Base-by-base conservation (phyloP, 1,140 invertebrate species). In the Euglossa dilemma region DNA sequence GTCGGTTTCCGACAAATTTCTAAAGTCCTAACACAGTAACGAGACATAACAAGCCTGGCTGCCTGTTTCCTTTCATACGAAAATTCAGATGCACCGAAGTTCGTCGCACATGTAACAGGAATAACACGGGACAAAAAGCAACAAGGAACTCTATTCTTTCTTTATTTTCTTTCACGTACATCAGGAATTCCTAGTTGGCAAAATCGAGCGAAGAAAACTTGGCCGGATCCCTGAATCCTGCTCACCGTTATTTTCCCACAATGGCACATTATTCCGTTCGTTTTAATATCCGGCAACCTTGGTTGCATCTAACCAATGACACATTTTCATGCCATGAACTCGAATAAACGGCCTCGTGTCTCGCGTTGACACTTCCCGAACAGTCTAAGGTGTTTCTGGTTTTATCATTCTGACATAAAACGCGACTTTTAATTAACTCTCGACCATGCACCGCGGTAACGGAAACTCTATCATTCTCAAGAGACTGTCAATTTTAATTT, bases 341-440 rank as follows among this genome's bases (percentile, higher is more conserved):
- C 69, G 47, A 28, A 83, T 76, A 75, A 75, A 74, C 82, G 74
- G 45, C 52, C 25, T 9, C 43, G 80, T 59, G 28, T 59, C 70
- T 56, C 23, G 36, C 28, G 66, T 86, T 56, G 72, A 47, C 52
- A 73, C 18, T 59, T 59, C 67, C 28, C 6, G 57, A 74, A 78
- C 66, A 43, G 45, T 85, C 73, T 74, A 74, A 85, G 76, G 36
- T 28, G 28, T 45, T 69, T 63, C 67, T 59, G 70, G 83, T 36
- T 4, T 36, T 36, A 36, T 36, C 36, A 36, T 36, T 36, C 1
- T 36, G 4, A 36, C 4, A 36, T 36, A 36, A 36, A 36, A 36
- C 36, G 43, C 70, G 75, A 80, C 76, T 84, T 83, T 71, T 72
- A 66, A 84, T 84, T 86, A 86, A 85, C 77, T 84, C 80, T 74